phyloP scores from a whole-genome alignment of 1,140 invertebrate species.

The Procambarus clarkii region DNA sequence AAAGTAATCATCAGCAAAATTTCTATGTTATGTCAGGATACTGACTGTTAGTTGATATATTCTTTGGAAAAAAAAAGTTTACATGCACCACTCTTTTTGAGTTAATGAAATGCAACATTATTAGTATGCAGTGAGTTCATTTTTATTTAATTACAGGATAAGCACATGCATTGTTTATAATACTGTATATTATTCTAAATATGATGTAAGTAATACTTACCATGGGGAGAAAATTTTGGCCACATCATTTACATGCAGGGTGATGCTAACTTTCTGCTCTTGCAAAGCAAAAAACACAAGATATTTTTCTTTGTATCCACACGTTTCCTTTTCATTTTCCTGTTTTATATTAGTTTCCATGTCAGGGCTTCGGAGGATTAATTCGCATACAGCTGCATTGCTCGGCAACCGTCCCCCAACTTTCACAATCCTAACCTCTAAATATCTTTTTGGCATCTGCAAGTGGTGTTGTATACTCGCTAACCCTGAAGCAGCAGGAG shows the following conservation, averaged over 20 bases:
- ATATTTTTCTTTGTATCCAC: slow-evolving; percentile 2
- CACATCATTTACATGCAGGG: slow-evolving; percentile 16
- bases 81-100: too few relatives aligned
- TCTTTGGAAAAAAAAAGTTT: too few relatives aligned
- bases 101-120: too few relatives aligned
- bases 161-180: too few relatives aligned
- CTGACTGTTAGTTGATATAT: too few relatives aligned
- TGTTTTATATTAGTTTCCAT: background rate
- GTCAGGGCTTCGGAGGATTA: background rate
- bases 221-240: slow-evolving; percentile 6
- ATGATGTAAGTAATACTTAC: background rate
- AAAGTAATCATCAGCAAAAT: too few relatives aligned
- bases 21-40: too few relatives aligned
- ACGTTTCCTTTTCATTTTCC: background rate
- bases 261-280: background rate
- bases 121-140: too few relatives aligned
- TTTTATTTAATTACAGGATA: too few relatives aligned
- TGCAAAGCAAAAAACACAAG: slow-evolving; percentile 1
- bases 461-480: background rate
- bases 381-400: background rate
- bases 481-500: background rate
- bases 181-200: too few relatives aligned
- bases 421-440: background rate
- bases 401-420: background rate
- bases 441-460: background rate